Conservation (phyloP, 2,113 vertebrate genomes). For the Oceanites oceanicus region DNA sequence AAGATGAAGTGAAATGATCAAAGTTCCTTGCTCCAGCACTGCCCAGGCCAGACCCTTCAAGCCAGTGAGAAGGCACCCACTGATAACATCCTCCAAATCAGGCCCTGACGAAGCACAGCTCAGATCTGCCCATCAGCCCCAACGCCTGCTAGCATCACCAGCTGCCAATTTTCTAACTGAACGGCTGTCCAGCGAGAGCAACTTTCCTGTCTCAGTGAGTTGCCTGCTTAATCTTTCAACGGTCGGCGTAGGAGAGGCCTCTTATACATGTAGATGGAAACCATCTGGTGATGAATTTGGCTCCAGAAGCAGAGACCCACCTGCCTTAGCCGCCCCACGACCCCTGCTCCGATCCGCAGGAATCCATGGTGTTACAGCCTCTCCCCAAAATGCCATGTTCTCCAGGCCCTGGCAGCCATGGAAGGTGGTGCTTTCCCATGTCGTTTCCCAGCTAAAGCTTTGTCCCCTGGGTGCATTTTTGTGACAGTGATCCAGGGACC, state of each 20-base stretch:
- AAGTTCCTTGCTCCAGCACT: not conserved
- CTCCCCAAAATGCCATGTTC: not conserved
- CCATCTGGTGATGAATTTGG: not conserved
- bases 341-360: not conserved
- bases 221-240: not conserved
- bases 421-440: not conserved
- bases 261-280: not conserved
- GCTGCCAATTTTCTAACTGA: not conserved
- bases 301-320: not conserved
- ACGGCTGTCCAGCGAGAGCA: not conserved
- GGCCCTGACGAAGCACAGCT: not conserved
- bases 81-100: not conserved
- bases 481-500: not conserved
- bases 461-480: not conserved
- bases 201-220: not conserved
- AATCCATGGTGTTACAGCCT: not conserved
- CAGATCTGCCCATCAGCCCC: not conserved
- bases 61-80: not conserved
- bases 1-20: not conserved
- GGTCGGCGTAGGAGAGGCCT: rapidly evolving
- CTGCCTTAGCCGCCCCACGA: not conserved
- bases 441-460: not conserved
- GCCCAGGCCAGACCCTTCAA: not conserved
- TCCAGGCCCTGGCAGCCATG: not conserved
- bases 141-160: not conserved